Evolutionary conservation across 2,113 vertebrate species (phyloP).

Genomic region (Trematocara marginatum): DNA sequence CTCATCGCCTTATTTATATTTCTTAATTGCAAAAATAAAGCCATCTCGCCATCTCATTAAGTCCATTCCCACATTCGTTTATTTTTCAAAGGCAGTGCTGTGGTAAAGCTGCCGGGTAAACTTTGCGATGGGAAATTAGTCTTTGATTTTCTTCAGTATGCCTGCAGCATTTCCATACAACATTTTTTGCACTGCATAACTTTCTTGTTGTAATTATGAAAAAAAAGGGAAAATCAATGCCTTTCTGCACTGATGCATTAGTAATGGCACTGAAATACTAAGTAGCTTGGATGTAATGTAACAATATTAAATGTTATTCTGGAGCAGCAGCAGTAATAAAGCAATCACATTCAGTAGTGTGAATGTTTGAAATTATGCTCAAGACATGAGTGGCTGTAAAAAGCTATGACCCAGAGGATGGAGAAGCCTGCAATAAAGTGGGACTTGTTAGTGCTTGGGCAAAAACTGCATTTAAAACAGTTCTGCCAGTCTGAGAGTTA

Average conservation of each 20-base stretch:
- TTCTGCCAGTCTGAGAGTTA: not conserved
- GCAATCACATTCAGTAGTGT: not conserved
- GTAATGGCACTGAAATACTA: not conserved
- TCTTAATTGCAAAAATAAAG: not conserved
- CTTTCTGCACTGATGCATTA: not conserved
- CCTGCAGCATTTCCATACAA: not conserved
- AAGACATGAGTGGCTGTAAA: conserved; percentile 1
- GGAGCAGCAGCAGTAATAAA: not conserved
- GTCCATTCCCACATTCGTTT: not conserved
- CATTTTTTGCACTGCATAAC: not conserved
- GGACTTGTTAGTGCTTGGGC: not conserved
- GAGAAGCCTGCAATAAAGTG: not conserved
- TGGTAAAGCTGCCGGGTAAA: not conserved
- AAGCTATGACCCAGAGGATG: conserved; percentile 2
- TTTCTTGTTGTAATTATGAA: not conserved
- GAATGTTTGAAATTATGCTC: conserved; percentile 19
- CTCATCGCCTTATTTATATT: not conserved
- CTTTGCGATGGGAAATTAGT: not conserved
- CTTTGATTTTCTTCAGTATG: not conserved
- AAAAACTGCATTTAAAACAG: not conserved
- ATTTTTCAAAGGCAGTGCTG: not conserved
- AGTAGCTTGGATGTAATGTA: not conserved
- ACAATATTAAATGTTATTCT: not conserved
- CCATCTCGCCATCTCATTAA: not conserved
- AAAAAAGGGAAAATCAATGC: not conserved